Percentiles rank a stretch among this genome's conserved stretches.
Evolutionary conservation across 2,113 vertebrate genomes (phyloP).

Genomic region (Myotis davidii): DNA sequence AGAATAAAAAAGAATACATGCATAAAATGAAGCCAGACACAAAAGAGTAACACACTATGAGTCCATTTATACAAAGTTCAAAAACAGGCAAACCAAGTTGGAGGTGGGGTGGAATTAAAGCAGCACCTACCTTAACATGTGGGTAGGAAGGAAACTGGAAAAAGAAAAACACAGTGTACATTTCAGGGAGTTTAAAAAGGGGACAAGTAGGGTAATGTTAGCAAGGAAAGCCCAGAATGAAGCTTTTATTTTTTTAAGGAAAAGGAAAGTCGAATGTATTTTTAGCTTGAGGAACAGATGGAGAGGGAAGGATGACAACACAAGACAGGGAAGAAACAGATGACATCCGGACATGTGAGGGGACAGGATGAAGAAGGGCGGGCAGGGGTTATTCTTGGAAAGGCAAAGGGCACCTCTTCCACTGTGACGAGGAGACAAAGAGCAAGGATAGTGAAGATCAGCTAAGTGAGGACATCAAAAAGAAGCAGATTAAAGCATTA

Average conservation of each 20-base stretch:
- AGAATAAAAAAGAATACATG: slow-evolving; percentile 29
- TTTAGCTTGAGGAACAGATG: slow-evolving; percentile 60
- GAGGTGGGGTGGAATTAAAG: not conserved
- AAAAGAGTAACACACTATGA: not conserved
- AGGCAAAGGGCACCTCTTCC: not conserved
- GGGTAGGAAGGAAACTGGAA: not conserved
- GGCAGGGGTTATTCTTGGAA: not conserved
- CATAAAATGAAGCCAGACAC: not conserved
- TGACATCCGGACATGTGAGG: not conserved
- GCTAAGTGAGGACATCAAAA: not conserved
- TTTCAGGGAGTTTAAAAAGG: slow-evolving; percentile 28
- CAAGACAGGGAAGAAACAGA: not conserved
- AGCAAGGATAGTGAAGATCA: not conserved
- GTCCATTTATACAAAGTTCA: not conserved
- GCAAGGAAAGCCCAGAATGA: not conserved
- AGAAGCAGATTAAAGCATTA: not conserved
- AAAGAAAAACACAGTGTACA: not conserved
- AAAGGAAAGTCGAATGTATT: slow-evolving; percentile 33
- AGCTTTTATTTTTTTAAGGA: not conserved
- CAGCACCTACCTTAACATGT: not conserved
- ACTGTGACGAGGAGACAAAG: not conserved
- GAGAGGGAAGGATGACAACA: slow-evolving; percentile 5
- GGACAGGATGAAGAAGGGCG: not conserved
- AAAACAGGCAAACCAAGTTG: not conserved
- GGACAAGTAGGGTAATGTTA: not conserved